Evolutionary conservation across 1,140 invertebrate genomes (phyloP).

Genomic region (Drosophila oshimai): DNA sequence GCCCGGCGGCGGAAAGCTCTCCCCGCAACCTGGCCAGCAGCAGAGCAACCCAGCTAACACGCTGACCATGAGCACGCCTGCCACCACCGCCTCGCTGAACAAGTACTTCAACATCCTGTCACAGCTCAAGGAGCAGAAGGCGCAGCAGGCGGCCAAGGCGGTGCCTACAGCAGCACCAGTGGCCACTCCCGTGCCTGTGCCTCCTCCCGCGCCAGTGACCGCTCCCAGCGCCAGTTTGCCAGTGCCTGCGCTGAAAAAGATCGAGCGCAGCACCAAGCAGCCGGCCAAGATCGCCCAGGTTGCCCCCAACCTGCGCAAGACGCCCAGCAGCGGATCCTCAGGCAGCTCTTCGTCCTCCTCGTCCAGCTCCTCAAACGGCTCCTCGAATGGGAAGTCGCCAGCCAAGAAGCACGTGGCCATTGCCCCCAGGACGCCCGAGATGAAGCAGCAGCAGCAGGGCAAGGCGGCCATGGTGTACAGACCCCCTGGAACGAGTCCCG

Average conservation of each 20-base stretch:
- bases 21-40: constrained; percentile 33
- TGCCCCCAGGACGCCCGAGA: constrained; percentile 77
- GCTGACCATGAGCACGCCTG: constrained; percentile 75
- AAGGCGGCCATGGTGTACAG: constrained; percentile 36
- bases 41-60: constrained; percentile 53
- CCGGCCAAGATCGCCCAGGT: constrained; percentile 82
- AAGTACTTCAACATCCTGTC: constrained; percentile 81
- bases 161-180: constrained; percentile 8
- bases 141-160: constrained; percentile 7
- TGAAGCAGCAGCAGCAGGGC: constrained; percentile 74
- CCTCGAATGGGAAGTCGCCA: constrained; percentile 67
- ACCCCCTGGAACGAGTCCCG: constrained; percentile 6
- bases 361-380: constrained; percentile 15
- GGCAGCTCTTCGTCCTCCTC: constrained; percentile 25
- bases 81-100: constrained; percentile 77
- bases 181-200: not conserved
- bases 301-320: constrained; percentile 80
- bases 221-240: constrained; percentile 34
- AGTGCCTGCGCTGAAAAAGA: constrained; percentile 76
- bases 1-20: constrained; percentile 80
- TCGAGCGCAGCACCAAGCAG: constrained; percentile 76
- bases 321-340: constrained; percentile 54
- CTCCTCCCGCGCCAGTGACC: not conserved
- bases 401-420: constrained; percentile 82
- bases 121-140: constrained; percentile 69